Percentiles rank a stretch among this genome's conserved stretches.
Evolutionary conservation across 1,140 invertebrate genomes (phyloP).

Genomic region (Myzus persicae): DNA sequence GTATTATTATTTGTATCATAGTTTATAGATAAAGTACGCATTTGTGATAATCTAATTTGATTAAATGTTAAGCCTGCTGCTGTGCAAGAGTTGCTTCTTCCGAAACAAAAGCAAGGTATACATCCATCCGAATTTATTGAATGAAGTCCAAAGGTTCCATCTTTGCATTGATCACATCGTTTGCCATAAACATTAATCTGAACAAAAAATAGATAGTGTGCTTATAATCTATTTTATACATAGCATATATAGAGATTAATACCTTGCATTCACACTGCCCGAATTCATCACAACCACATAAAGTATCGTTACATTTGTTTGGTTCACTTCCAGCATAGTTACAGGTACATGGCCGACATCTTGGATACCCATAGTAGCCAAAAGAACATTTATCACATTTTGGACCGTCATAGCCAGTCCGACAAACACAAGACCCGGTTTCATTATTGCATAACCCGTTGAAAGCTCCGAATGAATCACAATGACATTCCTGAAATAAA

Average conservation of each 20-base stretch:
- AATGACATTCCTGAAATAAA: conserved; percentile 74
- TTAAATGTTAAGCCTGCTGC: conserved; percentile 82
- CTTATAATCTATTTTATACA: conserved; percentile 58
- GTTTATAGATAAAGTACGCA: conserved; percentile 69
- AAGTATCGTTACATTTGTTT: conserved; percentile 69
- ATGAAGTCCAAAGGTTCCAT: conserved; percentile 83
- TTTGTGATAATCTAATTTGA: conserved; percentile 71
- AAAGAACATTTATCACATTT: conserved; percentile 82
- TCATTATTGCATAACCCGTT: conserved; percentile 75
- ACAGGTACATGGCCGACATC: conserved; percentile 85
- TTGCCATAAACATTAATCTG: conserved; percentile 81
- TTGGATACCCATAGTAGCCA: conserved; percentile 90
- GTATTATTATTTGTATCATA: conserved; percentile 64
- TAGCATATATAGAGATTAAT: conserved; percentile 56
- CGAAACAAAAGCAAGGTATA: conserved; percentile 87
- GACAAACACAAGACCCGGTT: conserved; percentile 83
- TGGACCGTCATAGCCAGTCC: conserved; percentile 79
- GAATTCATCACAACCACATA: conserved; percentile 78
- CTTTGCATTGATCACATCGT: conserved; percentile 84
- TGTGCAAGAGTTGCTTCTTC: conserved; percentile 76
- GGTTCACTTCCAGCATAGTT: conserved; percentile 73
- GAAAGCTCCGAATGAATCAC: conserved; percentile 75
- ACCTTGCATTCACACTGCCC: conserved; percentile 91
- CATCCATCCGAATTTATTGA: conserved; percentile 79
- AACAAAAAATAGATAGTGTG: background rate